Conservation (phyloP, 2,888 invertebrate species). For the Ormia ochracea region DNA sequence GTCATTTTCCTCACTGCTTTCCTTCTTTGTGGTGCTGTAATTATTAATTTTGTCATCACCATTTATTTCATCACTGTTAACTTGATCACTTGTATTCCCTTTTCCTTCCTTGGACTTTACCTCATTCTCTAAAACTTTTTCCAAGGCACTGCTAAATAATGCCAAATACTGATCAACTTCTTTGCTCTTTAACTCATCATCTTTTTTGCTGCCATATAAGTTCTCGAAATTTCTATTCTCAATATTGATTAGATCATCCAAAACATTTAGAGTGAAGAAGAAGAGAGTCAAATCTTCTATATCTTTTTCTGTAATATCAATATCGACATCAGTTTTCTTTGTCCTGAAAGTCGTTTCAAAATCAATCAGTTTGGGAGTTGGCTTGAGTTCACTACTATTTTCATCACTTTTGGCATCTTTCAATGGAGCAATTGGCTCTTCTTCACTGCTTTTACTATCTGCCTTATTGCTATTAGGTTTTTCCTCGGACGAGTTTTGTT, state of each 20-base stretch:
- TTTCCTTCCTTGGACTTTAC: background rate
- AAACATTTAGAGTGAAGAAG: background rate
- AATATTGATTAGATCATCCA: background rate
- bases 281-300: constrained; percentile 11
- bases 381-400: background rate
- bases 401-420: background rate
- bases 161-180: constrained; percentile 8
- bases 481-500: background rate
- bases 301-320: background rate
- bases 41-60: background rate
- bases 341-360: background rate
- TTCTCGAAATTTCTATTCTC: too few species aligned
- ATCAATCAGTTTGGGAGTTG: background rate
- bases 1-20: background rate
- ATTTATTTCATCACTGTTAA: background rate
- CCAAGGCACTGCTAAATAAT: background rate
- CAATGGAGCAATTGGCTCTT: background rate
- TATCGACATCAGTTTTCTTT: background rate
- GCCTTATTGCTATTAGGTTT: background rate
- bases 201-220: background rate
- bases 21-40: background rate
- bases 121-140: background rate
- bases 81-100: background rate
- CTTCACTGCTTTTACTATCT: background rate
- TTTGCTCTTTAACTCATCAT: background rate